Percentiles rank a stretch among this genome's conserved stretches.
phyloP scores from a whole-genome alignment of 2,113 vertebrate species.

The Microtus oregoni region DNA sequence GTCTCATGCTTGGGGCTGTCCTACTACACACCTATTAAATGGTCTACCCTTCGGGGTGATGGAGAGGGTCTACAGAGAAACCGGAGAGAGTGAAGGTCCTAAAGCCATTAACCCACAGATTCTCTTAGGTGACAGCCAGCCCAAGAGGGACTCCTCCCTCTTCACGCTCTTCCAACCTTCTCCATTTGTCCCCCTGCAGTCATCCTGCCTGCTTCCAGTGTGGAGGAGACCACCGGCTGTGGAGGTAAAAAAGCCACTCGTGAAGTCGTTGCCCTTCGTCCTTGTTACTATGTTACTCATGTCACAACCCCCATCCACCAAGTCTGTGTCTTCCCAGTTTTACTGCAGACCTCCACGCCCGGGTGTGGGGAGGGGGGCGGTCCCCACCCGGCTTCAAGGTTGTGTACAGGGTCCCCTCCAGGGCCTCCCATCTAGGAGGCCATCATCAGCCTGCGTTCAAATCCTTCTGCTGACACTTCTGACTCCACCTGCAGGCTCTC shows the following conservation, averaged over 20 bases:
- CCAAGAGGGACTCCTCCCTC: background rate
- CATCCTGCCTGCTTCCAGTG: conserved; percentile 96
- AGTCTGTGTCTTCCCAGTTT: background rate
- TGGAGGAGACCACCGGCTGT: conserved; percentile 93
- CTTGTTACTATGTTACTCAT: background rate
- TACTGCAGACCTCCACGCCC: background rate
- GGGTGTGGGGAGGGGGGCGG: background rate
- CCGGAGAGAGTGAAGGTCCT: background rate
- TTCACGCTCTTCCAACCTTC: background rate
- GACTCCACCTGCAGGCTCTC: background rate
- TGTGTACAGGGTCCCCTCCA: background rate
- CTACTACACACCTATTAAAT: no score
- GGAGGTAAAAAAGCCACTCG: conserved; percentile 88
- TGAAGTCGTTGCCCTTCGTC: background rate
- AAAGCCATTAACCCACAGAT: background rate
- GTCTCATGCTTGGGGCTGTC: background rate
- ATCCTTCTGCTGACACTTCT: background rate
- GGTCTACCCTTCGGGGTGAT: background rate
- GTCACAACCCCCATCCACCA: background rate
- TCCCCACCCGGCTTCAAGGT: background rate
- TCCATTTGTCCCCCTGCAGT: conserved; percentile 85
- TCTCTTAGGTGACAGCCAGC: background rate
- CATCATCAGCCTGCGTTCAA: background rate
- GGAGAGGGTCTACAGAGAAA: background rate
- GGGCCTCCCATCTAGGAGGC: background rate